These are phyloP conservation scores for Orchestia grillus DNA, from an alignment of 1,140 invertebrate species.

Conservation along the genomic window DNA sequence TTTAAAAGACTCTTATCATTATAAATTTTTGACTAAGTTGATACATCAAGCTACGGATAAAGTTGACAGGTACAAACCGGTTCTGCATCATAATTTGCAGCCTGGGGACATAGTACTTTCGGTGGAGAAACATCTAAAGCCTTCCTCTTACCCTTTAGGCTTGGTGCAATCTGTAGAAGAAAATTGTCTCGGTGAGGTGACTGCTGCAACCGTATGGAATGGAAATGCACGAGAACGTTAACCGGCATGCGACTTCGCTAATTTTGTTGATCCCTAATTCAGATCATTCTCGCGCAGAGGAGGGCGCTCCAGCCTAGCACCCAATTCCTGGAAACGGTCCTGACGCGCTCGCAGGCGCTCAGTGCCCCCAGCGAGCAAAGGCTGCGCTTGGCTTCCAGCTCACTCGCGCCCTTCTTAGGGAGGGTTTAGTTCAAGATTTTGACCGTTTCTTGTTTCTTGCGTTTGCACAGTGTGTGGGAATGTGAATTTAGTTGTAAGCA, in stretches of 20 bases:
- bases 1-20: background rate
- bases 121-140: background rate
- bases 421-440: no score
- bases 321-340: no score
- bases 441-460: no score
- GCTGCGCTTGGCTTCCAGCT: no score
- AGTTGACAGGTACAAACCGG: background rate
- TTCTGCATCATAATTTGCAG: background rate
- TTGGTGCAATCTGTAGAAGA: background rate
- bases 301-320: no score
- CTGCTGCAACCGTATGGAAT: background rate
- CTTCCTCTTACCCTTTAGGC: background rate
- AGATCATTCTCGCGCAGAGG: no score
- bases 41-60: background rate
- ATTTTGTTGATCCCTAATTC: background rate
- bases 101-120: background rate
- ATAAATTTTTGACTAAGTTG: background rate
- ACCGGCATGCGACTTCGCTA: background rate
- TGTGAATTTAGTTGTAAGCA: no score
- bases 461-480: no score
- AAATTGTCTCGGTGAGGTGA: background rate
- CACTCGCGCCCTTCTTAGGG: no score
- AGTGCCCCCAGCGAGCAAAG: no score
- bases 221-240: background rate
- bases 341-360: no score